Evolutionary conservation across 2,797 vertebrate genomes (phyloP).

Genomic region (Limnodromus scolopaceus): DNA sequence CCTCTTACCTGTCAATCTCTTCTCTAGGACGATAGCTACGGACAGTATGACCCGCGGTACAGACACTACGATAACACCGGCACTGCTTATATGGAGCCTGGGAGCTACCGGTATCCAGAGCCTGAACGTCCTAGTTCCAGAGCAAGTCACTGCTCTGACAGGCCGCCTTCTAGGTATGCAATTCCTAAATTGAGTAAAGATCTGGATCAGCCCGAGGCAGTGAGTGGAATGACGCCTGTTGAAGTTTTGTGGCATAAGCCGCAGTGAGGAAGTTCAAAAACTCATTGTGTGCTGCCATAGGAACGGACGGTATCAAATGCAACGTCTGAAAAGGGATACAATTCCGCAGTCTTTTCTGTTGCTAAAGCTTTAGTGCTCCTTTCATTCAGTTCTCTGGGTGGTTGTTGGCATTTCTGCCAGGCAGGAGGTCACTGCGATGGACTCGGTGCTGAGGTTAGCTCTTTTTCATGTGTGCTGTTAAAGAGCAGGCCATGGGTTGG

Average conservation of each 20-base stretch:
- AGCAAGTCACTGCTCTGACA: constrained; percentile 93
- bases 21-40: constrained; percentile 82
- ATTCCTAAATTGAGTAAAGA: rapidly evolving
- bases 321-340: rapidly evolving
- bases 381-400: background rate
- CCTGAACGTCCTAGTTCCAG: constrained; percentile 93
- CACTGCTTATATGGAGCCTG: constrained; percentile 78
- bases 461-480: background rate
- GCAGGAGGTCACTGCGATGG: background rate
- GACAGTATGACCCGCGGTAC: constrained; percentile 85
- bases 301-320: rapidly evolving
- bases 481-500: background rate
- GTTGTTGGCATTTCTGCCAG: background rate
- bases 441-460: background rate
- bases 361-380: background rate
- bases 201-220: background rate
- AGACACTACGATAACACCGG: constrained; percentile 81
- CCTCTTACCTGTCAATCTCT: background rate
- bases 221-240: background rate
- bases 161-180: constrained; percentile 87
- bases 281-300: background rate
- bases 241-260: background rate
- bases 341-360: background rate
- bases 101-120: constrained; percentile 82
- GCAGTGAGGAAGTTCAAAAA: background rate